Conservation (phyloP, 2,888 invertebrate species). For the Ectropis crepuscularia region DNA sequence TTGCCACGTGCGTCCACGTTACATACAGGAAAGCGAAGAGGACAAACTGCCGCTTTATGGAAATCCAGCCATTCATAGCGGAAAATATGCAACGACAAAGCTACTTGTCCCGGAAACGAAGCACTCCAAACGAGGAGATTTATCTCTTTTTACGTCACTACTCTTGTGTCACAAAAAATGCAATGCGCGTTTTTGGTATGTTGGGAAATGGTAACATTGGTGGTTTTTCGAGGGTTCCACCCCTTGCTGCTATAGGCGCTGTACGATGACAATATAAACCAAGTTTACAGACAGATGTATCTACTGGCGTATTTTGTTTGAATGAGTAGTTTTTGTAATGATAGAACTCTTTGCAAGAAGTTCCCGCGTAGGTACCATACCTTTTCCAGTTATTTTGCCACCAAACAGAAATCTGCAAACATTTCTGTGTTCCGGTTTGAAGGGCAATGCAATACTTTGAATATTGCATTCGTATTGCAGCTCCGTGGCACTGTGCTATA, state of each 20-base stretch:
- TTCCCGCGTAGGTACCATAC: too few relatives aligned
- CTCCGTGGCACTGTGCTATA: too few relatives aligned
- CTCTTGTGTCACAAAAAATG: constrained; percentile 37
- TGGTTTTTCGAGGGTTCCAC: constrained; percentile 26
- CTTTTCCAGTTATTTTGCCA: too few relatives aligned
- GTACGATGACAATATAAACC: constrained; percentile 2
- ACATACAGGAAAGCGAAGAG: constrained; percentile 56
- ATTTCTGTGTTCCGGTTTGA: too few relatives aligned
- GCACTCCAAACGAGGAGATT: constrained; percentile 64
- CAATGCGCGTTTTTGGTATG: constrained; percentile 30
- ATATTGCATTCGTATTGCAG: too few relatives aligned
- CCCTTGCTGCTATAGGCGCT: constrained; percentile 6
- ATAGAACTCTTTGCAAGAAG: too few relatives aligned
- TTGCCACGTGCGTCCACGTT: constrained; percentile 64
- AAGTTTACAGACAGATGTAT: too few relatives aligned
- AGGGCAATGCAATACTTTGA: too few relatives aligned
- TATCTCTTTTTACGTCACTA: constrained; percentile 53
- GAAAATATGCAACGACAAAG: constrained; percentile 80
- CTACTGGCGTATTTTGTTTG: too few relatives aligned
- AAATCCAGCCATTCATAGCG: constrained; percentile 71
- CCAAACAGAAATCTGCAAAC: too few relatives aligned
- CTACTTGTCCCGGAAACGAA: constrained; percentile 80
- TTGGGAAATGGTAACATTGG: constrained; percentile 24
- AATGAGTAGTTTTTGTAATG: too few relatives aligned
- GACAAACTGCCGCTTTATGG: constrained; percentile 80